Percentiles rank a stretch among this genome's conserved stretches.
These are phyloP conservation scores for Enteromius trimaculatus DNA, from an alignment of 2,797 vertebrate genomes.

Conservation along the genomic window DNA sequence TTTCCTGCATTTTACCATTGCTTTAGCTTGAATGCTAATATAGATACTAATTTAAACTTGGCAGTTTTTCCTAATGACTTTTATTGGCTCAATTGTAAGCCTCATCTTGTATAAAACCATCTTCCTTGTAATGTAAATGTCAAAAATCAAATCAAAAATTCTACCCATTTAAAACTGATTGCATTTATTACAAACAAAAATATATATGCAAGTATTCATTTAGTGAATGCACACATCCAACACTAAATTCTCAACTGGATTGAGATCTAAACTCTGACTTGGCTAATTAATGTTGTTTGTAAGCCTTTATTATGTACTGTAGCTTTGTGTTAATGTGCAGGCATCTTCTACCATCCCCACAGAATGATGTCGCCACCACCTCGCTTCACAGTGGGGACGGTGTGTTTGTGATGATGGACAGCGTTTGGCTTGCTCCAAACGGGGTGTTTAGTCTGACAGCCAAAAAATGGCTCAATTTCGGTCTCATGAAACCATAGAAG, in stretches of 20 bases:
- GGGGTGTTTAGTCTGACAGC: constrained; percentile 14
- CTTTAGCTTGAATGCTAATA: not conserved
- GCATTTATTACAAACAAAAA: not conserved
- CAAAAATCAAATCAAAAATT: not conserved
- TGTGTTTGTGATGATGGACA: not conserved
- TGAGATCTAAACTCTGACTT: not conserved
- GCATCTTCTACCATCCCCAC: constrained; percentile 3
- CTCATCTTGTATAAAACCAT: not conserved
- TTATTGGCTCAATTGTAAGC: not conserved
- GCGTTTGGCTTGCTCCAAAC: not conserved
- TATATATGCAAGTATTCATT: not conserved
- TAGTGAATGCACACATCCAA: not conserved
- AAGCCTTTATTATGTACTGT: not conserved
- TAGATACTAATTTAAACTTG: not conserved
- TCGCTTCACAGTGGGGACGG: not conserved
- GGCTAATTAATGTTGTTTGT: not conserved
- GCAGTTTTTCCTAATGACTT: not conserved
- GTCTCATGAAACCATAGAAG: constrained; percentile 17
- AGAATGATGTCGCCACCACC: not conserved
- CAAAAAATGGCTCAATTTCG: constrained; percentile 19
- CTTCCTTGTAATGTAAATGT: not conserved
- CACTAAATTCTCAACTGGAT: not conserved
- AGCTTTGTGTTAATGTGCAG: constrained; percentile 15
- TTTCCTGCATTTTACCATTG: not conserved
- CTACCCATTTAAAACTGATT: not conserved